Conservation (phyloP, 2,888 invertebrate species). For the Papilio gigon region DNA sequence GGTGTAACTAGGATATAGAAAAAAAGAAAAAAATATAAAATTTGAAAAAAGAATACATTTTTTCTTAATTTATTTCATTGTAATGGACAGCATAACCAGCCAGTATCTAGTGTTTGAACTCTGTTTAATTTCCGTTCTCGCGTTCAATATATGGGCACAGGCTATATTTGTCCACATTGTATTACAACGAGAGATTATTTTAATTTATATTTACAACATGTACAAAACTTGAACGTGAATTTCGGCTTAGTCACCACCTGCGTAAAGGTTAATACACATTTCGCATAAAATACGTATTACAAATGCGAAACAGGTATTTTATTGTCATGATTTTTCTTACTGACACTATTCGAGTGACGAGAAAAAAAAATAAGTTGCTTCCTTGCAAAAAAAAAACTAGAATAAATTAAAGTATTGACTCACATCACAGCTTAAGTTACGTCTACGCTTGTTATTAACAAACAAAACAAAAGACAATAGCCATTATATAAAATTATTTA, state of each 20-base stretch:
- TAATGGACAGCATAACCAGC: neutral
- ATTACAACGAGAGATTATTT: neutral
- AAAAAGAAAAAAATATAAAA: too few species aligned
- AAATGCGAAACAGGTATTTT: neutral
- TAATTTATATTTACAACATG: neutral
- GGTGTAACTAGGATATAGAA: too few species aligned
- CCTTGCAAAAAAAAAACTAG: neutral
- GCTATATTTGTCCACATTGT: neutral
- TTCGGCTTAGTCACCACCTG: constrained; percentile 6
- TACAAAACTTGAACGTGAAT: neutral
- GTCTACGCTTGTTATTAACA: too few species aligned
- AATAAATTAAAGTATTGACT: neutral
- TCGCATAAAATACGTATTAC: constrained; percentile 1
- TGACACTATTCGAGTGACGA: neutral
- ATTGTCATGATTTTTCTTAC: neutral
- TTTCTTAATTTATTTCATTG: too few species aligned
- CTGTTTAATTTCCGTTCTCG: neutral
- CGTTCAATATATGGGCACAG: neutral
- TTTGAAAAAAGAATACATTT: too few species aligned
- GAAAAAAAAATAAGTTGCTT: neutral
- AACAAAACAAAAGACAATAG: too few species aligned
- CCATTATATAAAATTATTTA: too few species aligned
- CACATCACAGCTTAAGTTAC: neutral
- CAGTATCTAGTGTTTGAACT: neutral
- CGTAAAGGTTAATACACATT: constrained; percentile 10